Percentiles rank a stretch among this genome's conserved stretches.
Conservation (phyloP, 1,140 invertebrate genomes). For the Drosophila triauraria region DNA sequence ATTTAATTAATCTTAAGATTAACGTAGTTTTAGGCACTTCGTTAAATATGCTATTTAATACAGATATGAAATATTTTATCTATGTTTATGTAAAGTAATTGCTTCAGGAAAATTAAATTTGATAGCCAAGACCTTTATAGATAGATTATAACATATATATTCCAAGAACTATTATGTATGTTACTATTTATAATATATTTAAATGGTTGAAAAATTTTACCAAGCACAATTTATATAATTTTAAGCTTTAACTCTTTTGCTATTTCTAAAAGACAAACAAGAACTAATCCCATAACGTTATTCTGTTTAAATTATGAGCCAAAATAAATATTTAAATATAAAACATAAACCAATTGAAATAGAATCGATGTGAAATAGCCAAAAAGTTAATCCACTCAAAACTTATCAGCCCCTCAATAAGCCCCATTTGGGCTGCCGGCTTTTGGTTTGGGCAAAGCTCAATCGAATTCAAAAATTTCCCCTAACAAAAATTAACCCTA, state of each 20-base stretch:
- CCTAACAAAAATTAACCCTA: slow-evolving; percentile 19
- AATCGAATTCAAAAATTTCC: slow-evolving; percentile 12
- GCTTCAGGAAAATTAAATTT: too few species aligned
- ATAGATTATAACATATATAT: not conserved
- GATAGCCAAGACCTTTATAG: too few species aligned
- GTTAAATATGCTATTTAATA: not conserved
- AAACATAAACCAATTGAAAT: not conserved
- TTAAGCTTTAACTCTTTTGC: too few species aligned
- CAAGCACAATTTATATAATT: too few species aligned
- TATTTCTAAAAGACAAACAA: too few species aligned
- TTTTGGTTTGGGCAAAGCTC: not conserved
- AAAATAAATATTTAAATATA: not conserved
- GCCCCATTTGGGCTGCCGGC: not conserved
- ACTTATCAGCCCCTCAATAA: slow-evolving; percentile 6
- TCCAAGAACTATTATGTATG: not conserved
- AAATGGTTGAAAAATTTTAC: not conserved
- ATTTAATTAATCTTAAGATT: not conserved
- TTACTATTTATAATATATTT: too few species aligned
- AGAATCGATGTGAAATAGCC: not conserved
- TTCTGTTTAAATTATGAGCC: not conserved
- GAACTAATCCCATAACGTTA: too few species aligned
- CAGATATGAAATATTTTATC: not conserved
- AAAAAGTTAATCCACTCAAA: slow-evolving; percentile 12
- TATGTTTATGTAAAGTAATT: too few species aligned
- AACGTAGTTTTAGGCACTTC: too few species aligned